phyloP scores from a whole-genome alignment of 2,797 vertebrate genomes.

The Acridotheres tristis region DNA sequence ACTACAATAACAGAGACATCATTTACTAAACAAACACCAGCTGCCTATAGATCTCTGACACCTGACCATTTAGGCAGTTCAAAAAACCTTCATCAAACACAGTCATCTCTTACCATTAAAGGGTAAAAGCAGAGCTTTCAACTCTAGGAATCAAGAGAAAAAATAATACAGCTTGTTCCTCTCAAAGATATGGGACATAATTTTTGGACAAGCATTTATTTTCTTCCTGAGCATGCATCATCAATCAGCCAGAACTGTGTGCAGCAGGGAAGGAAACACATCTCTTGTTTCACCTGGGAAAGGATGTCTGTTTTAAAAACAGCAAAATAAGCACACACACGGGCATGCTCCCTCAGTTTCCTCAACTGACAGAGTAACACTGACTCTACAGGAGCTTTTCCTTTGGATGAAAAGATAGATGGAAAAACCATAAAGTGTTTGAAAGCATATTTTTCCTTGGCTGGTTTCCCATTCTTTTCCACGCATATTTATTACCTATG shows the following conservation, averaged over 20 bases:
- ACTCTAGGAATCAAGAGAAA: background rate
- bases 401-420: background rate
- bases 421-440: background rate
- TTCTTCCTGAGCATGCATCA: background rate
- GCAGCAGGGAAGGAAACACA: background rate
- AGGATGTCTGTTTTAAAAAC: background rate
- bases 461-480: background rate
- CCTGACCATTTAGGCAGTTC: constrained; percentile 14
- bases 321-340: background rate
- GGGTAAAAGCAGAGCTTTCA: constrained; percentile 37
- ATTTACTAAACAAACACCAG: constrained; percentile 66
- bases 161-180: constrained; percentile 7
- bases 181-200: constrained; percentile 7
- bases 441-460: background rate
- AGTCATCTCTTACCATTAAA: background rate
- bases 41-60: constrained; percentile 39
- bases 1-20: constrained; percentile 42
- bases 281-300: background rate
- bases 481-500: background rate
- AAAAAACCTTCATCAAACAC: constrained; percentile 47
- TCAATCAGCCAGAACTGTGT: background rate
- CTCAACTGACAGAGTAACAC: background rate
- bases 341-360: background rate
- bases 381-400: background rate
- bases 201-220: constrained; percentile 15